Conservation (phyloP, 2,888 invertebrate species). For the Diaprepes abbreviatus region DNA sequence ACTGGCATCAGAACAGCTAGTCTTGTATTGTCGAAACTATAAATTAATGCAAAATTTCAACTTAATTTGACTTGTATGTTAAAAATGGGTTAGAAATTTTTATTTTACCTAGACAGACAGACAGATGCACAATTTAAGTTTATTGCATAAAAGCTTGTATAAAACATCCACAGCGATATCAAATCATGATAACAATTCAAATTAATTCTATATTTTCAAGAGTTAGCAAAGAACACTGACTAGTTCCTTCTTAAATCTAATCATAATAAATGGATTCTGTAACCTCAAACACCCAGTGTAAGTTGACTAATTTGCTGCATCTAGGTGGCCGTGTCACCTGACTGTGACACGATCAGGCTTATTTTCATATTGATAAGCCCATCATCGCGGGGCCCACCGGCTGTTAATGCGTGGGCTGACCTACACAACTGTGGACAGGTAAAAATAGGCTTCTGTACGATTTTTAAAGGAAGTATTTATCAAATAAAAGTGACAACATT, state of each 20-base stretch:
- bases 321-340: constrained; percentile 48
- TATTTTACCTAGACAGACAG: too few relatives aligned
- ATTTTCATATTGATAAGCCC: constrained; percentile 48
- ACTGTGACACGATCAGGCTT: constrained; percentile 43
- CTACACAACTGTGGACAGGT: constrained; percentile 46
- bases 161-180: too few relatives aligned
- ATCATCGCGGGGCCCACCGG: constrained; percentile 42
- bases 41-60: too few relatives aligned
- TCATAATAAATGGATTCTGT: constrained; percentile 26
- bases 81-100: too few relatives aligned
- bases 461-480: constrained; percentile 32
- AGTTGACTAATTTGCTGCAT: constrained; percentile 45
- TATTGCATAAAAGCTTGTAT: too few relatives aligned
- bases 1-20: too few relatives aligned
- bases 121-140: too few relatives aligned
- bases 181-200: too few relatives aligned
- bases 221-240: too few relatives aligned
- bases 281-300: constrained; percentile 38
- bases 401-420: constrained; percentile 34
- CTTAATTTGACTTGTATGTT: too few relatives aligned
- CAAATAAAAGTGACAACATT: constrained; percentile 11
- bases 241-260: constrained; percentile 7
- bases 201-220: too few relatives aligned
- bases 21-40: too few relatives aligned
- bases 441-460: constrained; percentile 47